Percentiles rank a stretch among this genome's conserved stretches.
These are phyloP conservation scores for Nycticryphes semicollaris DNA, from an alignment of 2,113 vertebrate species.

Conservation along the genomic window DNA sequence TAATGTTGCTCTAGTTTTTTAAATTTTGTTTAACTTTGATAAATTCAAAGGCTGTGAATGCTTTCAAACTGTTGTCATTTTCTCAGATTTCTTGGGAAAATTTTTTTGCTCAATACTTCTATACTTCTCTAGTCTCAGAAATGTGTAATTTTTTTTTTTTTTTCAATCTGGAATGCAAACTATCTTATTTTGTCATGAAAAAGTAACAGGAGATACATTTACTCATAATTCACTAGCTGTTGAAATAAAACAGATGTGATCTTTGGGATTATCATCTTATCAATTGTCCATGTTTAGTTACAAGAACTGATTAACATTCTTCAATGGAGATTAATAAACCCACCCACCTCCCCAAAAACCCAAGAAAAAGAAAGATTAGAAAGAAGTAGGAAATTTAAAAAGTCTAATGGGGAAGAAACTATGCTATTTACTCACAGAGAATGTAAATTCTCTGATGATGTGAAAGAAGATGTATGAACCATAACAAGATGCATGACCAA, in stretches of 20 bases:
- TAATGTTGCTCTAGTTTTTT: neutral
- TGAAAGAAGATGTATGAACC: neutral
- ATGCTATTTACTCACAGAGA: neutral
- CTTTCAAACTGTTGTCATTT: neutral
- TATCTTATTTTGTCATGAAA: neutral
- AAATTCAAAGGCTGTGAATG: neutral
- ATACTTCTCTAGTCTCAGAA: neutral
- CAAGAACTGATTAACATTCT: neutral
- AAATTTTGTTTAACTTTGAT: neutral
- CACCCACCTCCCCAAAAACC: rapidly evolving
- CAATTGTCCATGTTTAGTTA: neutral
- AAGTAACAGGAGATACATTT: neutral
- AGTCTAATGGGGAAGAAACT: neutral
- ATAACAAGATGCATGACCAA: neutral
- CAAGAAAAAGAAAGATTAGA: neutral
- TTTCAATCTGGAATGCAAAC: neutral
- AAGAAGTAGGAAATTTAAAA: neutral
- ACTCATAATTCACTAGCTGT: neutral
- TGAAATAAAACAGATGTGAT: neutral
- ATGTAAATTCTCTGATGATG: neutral
- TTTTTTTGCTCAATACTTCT: neutral
- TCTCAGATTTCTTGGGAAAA: neutral
- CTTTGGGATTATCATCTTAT: neutral
- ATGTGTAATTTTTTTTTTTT: neutral
- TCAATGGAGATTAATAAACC: neutral